Conservation (phyloP, 2,113 vertebrate species). For the Lepus europaeus region DNA sequence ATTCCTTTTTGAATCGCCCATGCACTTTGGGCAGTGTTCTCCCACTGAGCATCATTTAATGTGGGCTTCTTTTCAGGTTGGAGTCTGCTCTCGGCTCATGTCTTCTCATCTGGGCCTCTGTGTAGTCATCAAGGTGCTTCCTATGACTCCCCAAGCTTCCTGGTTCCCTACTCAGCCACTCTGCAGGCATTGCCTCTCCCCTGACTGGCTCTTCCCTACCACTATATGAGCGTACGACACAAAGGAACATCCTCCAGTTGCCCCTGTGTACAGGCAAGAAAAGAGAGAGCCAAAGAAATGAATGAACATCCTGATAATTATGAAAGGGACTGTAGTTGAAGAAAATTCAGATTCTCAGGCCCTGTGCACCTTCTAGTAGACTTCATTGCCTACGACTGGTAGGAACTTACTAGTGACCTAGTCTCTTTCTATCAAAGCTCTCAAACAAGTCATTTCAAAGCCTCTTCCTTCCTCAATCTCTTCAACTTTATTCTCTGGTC, state of each 20-base stretch:
- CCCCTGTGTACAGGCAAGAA: background rate
- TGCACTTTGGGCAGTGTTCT: too few relatives aligned
- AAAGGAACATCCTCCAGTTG: too few relatives aligned
- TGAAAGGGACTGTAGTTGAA: accelerated
- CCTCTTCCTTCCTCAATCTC: background rate
- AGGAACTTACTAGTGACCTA: background rate
- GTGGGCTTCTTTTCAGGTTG: background rate
- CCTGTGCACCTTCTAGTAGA: too few relatives aligned
- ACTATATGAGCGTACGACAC: too few relatives aligned
- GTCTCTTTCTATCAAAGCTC: background rate
- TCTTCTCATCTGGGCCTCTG: background rate
- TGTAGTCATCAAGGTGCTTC: background rate
- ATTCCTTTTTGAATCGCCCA: background rate
- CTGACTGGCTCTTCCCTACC: background rate
- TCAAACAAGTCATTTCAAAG: background rate
- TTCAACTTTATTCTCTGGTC: background rate
- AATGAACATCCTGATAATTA: background rate
- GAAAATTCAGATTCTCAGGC: too few relatives aligned
- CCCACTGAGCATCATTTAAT: background rate
- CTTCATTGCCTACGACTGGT: background rate
- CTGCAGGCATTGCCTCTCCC: background rate
- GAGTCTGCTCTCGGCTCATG: background rate
- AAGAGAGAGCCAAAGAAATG: background rate
- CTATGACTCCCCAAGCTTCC: background rate
- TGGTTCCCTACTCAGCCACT: background rate